Conservation (phyloP, 2,888 invertebrate species). For the Rhogogaster chlorosoma region DNA sequence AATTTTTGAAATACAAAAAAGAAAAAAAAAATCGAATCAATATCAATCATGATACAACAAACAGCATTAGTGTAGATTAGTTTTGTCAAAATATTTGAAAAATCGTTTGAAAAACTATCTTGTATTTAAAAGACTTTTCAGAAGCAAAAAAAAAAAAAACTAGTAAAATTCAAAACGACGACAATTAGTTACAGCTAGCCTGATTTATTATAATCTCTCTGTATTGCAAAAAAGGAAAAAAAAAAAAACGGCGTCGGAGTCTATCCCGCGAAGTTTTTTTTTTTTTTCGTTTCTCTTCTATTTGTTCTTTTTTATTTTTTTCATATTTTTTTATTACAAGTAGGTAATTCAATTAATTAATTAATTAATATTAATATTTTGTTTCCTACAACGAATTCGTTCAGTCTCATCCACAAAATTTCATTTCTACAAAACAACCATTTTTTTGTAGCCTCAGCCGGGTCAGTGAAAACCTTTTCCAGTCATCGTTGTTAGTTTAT, state of each 20-base stretch:
- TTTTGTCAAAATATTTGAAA: too few species aligned
- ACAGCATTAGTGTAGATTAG: background rate
- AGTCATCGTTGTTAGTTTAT: background rate
- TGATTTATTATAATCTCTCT: too few species aligned
- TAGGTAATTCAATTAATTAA: background rate
- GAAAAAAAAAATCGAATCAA: background rate
- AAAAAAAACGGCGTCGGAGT: background rate
- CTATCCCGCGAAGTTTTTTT: background rate
- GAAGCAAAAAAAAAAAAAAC: too few species aligned
- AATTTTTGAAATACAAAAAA: background rate
- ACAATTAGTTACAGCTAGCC: too few species aligned
- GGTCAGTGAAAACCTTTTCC: background rate
- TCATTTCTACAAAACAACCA: background rate
- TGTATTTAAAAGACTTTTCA: too few species aligned
- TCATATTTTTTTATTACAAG: background rate
- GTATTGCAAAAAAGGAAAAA: background rate
- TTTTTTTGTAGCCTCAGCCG: background rate
- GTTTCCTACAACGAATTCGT: slow-evolving; percentile 8
- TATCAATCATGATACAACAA: background rate
- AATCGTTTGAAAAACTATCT: too few species aligned
- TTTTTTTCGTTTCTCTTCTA: background rate
- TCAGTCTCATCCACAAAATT: slow-evolving; percentile 24
- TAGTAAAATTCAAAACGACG: too few species aligned
- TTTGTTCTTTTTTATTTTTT: background rate
- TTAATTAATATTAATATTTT: background rate